A percentile compares a stretch with the other conserved stretches of the same genome.
Evolutionary conservation across 2,113 vertebrate species (phyloP).

Genomic region (Porphyrio hochstetteri): DNA sequence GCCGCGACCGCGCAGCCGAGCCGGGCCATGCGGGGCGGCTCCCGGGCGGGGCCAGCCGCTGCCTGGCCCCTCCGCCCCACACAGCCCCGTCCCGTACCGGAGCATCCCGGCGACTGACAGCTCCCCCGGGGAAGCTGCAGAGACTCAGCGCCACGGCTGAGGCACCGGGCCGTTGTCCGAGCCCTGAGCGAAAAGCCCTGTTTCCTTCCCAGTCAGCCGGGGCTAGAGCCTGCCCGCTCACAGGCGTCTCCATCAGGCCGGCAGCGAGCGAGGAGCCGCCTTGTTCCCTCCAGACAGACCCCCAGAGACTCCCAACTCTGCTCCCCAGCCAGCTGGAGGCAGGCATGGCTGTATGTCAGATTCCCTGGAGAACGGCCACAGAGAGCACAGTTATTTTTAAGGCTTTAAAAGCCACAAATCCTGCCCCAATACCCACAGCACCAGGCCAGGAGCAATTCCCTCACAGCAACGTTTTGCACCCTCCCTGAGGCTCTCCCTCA

Average conservation of each 20-base stretch:
- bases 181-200: too few relatives aligned
- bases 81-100: background rate
- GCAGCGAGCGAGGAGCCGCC: background rate
- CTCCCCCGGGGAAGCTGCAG: background rate
- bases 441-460: fast-evolving
- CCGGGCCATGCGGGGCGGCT: background rate
- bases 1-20: background rate
- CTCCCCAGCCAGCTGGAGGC: background rate
- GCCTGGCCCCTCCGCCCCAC: background rate
- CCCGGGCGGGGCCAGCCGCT: background rate
- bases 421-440: background rate
- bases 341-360: background rate
- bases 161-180: background rate
- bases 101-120: background rate
- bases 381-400: background rate
- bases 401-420: background rate
- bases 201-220: background rate
- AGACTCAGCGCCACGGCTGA: background rate
- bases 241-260: background rate
- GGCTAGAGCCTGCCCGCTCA: background rate
- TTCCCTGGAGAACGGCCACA: fast-evolving
- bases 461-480: background rate
- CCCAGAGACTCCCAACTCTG: background rate
- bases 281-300: background rate
- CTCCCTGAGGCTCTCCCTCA: too few relatives aligned